phyloP scores from a whole-genome alignment of 2,113 vertebrate genomes.

The Dolichotis patagonum region DNA sequence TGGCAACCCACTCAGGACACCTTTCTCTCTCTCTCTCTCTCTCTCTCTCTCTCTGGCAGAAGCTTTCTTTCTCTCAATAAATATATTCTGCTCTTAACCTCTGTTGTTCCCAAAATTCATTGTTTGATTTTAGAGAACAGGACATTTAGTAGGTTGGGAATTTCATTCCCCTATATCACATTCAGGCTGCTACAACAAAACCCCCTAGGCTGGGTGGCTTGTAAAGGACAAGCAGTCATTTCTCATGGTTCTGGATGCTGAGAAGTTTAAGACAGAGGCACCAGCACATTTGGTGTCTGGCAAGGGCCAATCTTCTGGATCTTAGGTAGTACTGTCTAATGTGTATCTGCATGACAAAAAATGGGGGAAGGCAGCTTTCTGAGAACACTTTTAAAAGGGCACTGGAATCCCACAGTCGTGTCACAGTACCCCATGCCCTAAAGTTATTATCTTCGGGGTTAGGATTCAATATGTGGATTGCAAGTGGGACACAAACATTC shows the following conservation, averaged over 20 bases:
- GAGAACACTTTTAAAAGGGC: neutral
- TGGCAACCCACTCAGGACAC: too few species aligned
- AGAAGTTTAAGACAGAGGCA: too few species aligned
- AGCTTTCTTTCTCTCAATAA: too few species aligned
- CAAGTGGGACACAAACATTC: neutral
- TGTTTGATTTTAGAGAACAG: too few species aligned
- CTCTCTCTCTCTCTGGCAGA: too few species aligned
- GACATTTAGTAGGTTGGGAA: too few species aligned
- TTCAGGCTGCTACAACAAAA: neutral
- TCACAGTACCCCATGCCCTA: neutral
- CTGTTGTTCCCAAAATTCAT: too few species aligned
- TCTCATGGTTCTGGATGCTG: neutral
- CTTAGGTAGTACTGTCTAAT: neutral
- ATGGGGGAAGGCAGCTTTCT: neutral
- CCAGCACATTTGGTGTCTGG: too few species aligned
- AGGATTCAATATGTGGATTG: neutral
- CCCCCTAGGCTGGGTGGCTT: neutral
- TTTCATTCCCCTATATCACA: too few species aligned
- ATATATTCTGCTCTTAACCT: too few species aligned
- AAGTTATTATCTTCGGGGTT: neutral
- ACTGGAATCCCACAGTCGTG: neutral
- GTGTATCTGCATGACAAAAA: too few species aligned
- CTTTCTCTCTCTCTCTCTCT: too few species aligned
- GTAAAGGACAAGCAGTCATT: neutral
- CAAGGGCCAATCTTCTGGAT: neutral